Base-by-base conservation (phyloP, 2,797 vertebrate genomes). In the Bovichtus variegatus region DNA sequence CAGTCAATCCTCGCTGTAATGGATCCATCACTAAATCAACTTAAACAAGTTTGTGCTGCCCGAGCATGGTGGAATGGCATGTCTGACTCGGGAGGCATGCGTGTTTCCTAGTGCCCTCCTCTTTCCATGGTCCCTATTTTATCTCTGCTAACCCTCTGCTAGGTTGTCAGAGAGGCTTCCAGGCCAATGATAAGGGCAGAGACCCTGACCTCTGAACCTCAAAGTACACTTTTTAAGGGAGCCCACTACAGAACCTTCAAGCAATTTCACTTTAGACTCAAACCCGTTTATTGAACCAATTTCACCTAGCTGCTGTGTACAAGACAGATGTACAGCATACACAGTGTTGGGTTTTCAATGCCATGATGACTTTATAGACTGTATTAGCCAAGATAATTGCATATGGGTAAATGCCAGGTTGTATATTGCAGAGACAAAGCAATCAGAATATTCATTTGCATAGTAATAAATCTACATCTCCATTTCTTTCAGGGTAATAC, bases 401-500 rank as follows among this genome's bases (percentile, higher is more conserved):
- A 51, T 57, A 29, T 59, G 36, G 44, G 9, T 11, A 64, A 64
- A 59, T 66, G 60, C 67, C 70, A 64, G 40, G 29, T 71, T 77
- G 72, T 3, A 76, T 55, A 63, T 76, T 21, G 47, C 34, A 77
- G 31, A 58, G 31, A 60, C 12, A 12, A 10, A n/a, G 53, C 53
- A 67, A 65, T 57, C 40, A 21, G 16, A 66, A 55, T 41, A 65
- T 58, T 12, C 21, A 74, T 84, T 55, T 54, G 34, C 64, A 78
- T 69, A 57, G 5, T 79, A 64, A 59, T 80, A 67, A 78, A 83
- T 73, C 27, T 27, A n/a, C 63, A 43, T 86, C 13, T 89, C 29
- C 47, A 1, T 88, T 73, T 91, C 67, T 91, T 72, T 47, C 94
- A 99, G 98, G 94, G 98, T 99, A 82, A 96, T 99, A 93, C 95